Base-by-base conservation (phyloP, 2,113 vertebrate genomes). In the Puma concolor region DNA sequence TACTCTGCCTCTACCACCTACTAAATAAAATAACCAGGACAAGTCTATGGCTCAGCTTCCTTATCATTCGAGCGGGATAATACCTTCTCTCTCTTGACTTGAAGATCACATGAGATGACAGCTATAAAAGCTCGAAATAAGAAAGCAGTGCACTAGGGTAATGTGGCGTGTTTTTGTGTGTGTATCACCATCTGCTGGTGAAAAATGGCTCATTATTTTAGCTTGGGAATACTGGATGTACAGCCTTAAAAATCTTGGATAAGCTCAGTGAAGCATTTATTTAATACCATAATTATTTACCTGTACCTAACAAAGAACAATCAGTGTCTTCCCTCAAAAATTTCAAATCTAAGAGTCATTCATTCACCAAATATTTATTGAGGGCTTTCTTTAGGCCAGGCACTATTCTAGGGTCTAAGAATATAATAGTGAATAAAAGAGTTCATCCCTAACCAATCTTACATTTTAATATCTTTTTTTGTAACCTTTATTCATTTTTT, bases 131-230 rank as follows among this genome's bases (percentile, higher is more conserved):
- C 29, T 86, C 16, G 44, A 19, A 64, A 88, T 23, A 71, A 57
- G 72, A 93, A 92, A 88, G 76, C 25, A 50, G 41, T 5, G 0
- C 27, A 13, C 63, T 38, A 21, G 71, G 23, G 3, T 57, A 29
- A 90, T 29, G 17, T 67, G 27, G 25, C 81, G 8, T 94, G 93
- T 96, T 85, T 71, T 16, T 95, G 90, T 96, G 95, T 95, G 1
- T 86, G 25, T 98, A 74, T 71, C 97, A 83, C 98, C 98, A 98
- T 94, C 98, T 98, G 76, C 97, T 98, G 97, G 98, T 72, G 79
- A 86, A 88, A 80, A 90, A 72, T 82, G 71, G 27, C 41, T 95
- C 23, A 44, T 82, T 89, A 36, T 88, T 82, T 91, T 11, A 96
- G 33, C 50, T 48, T 95, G 31, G 33, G 87, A 96, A 88, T 92